phyloP scores from a whole-genome alignment of 2,888 invertebrate species.

The Eucriotettix oculatus region DNA sequence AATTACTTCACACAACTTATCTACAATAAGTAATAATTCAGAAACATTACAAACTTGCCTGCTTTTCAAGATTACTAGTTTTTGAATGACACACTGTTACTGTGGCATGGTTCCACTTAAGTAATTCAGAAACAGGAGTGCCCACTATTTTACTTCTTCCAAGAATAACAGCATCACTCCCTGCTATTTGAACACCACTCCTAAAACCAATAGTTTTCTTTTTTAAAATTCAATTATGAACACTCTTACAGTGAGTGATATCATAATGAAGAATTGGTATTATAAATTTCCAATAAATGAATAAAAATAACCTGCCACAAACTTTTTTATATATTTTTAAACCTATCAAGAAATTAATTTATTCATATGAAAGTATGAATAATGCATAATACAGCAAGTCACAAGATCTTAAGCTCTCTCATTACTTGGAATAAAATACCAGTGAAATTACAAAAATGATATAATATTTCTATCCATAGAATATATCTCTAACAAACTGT shows the following conservation, averaged over 20 bases:
- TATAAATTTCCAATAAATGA: no score
- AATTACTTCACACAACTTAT: not conserved
- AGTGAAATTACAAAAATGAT: no score
- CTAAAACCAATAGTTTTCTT: slow-evolving; percentile 19
- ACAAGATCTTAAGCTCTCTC: no score
- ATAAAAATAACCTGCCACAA: no score
- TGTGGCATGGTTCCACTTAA: slow-evolving; percentile 94
- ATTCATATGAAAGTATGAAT: no score
- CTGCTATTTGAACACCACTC: slow-evolving; percentile 58
- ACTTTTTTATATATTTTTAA: no score
- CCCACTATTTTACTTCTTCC: slow-evolving; percentile 98
- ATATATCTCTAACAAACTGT: no score
- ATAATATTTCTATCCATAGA: no score
- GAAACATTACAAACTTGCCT: slow-evolving; percentile 31
- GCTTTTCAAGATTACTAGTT: slow-evolving; percentile 62
- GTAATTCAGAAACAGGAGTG: slow-evolving; percentile 80
- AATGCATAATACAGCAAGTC: no score
- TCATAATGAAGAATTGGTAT: no score
- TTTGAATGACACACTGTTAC: slow-evolving; percentile 94
- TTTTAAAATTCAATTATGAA: not conserved
- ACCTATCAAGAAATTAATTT: no score
- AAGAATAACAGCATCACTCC: slow-evolving; percentile 79
- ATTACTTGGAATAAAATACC: no score
- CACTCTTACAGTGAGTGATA: not conserved
- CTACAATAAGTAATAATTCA: slow-evolving; percentile 7